A percentile compares a stretch with the other conserved stretches of the same genome.
These are phyloP conservation scores for Synanceia verrucosa DNA, from an alignment of 2,797 vertebrate genomes.

Conservation along the genomic window DNA sequence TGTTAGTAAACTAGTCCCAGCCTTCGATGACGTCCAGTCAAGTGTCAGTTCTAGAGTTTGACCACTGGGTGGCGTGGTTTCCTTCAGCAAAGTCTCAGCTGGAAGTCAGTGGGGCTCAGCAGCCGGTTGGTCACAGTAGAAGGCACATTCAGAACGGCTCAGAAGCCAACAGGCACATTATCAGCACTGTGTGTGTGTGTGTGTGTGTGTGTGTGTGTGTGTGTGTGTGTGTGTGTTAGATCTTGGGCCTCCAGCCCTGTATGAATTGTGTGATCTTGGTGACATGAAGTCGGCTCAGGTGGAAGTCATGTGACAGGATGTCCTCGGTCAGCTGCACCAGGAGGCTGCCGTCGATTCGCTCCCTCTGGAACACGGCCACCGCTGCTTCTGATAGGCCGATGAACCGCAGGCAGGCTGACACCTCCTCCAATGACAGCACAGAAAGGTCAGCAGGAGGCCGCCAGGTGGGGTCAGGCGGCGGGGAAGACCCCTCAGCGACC, in stretches of 20 bases:
- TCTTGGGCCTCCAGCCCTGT: conserved; percentile 98
- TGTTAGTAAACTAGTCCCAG: conserved; percentile 83
- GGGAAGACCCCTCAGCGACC: conserved; percentile 77
- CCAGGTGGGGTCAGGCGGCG: conserved; percentile 80
- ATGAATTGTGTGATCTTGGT: conserved; percentile 99
- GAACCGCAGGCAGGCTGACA: conserved; percentile 93
- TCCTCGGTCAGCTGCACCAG: conserved; percentile 97
- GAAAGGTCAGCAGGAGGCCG: conserved; percentile 92
- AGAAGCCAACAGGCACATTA: conserved; percentile 74
- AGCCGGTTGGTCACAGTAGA: conserved; percentile 68
- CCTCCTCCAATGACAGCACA: conserved; percentile 93
- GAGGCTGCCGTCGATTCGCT: conserved; percentile 96
- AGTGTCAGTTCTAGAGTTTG: conserved; percentile 49
- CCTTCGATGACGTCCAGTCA: conserved; percentile 56
- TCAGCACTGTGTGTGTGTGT: conserved; percentile 31
- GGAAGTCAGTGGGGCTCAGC: conserved; percentile 59
- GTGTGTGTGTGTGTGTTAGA: conserved; percentile 59
- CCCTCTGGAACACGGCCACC: conserved; percentile 91
- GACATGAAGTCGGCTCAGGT: conserved; percentile 95
- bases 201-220: conserved; percentile 19
- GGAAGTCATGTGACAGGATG: conserved; percentile 97
- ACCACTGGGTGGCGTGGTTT: conserved; percentile 64
- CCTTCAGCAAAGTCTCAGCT: conserved; percentile 34
- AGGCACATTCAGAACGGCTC: conserved; percentile 79
- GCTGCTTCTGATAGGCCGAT: conserved; percentile 95